Evolutionary conservation across 2,113 vertebrate species (phyloP).

Genomic region (Neotoma lepida): DNA sequence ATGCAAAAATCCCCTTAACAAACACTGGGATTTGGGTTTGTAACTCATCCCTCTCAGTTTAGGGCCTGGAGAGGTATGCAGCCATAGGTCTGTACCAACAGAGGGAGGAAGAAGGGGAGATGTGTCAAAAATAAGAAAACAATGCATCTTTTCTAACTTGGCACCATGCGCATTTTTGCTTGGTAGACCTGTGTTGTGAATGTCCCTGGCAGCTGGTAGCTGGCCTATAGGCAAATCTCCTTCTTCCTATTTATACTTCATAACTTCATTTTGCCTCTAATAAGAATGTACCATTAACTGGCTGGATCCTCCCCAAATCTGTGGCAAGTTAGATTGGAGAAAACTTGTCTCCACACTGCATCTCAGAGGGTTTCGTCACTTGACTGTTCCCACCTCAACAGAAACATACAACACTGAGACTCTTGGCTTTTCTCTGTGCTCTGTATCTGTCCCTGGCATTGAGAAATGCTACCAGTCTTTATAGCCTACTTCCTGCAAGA

Average conservation of each 20-base stretch:
- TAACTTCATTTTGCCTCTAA: neutral
- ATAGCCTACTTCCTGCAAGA: neutral
- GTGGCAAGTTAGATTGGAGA: neutral
- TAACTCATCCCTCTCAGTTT: constrained; percentile 55
- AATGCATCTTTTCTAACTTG: neutral
- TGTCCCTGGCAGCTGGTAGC: neutral
- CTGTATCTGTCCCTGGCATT: neutral
- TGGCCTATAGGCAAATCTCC: neutral
- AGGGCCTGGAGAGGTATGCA: neutral
- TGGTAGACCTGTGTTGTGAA: neutral
- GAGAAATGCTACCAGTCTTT: neutral
- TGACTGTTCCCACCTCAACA: neutral
- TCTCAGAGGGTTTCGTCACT: neutral
- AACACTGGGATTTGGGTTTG: constrained; percentile 73
- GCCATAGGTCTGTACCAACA: neutral
- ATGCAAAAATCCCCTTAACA: constrained; percentile 69
- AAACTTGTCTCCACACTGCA: neutral
- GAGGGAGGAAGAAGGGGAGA: neutral
- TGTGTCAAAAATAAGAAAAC: neutral
- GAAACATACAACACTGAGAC: neutral
- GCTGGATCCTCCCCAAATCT: neutral
- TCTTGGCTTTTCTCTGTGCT: neutral
- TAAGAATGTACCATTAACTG: neutral
- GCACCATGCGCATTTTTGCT: neutral
- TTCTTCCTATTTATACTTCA: neutral